These are phyloP conservation scores for Tragelaphus oryx DNA, from an alignment of 2,797 vertebrate species.

Conservation along the genomic window DNA sequence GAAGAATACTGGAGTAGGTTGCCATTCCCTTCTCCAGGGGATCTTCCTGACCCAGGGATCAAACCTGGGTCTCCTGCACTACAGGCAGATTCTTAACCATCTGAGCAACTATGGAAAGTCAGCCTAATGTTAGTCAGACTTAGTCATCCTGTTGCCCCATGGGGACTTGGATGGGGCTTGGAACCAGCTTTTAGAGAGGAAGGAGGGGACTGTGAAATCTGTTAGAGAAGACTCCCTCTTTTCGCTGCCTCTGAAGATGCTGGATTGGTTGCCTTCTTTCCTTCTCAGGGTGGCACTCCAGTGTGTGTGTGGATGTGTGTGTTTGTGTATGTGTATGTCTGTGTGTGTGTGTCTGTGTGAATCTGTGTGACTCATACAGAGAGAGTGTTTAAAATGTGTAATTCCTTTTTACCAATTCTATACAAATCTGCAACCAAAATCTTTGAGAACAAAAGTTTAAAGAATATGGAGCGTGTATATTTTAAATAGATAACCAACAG, in stretches of 20 bases:
- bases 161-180: background rate
- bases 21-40: background rate
- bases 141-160: background rate
- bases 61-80: background rate
- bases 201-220: background rate
- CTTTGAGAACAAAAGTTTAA: background rate
- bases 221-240: background rate
- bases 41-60: background rate
- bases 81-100: background rate
- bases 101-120: background rate
- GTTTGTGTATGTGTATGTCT: too few species aligned
- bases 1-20: background rate
- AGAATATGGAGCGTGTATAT: background rate
- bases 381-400: background rate
- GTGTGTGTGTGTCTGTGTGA: background rate
- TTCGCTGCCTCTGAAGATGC: background rate
- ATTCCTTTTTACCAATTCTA: background rate
- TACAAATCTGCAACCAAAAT: background rate
- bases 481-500: background rate
- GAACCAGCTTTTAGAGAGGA: background rate
- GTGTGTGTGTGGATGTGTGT: background rate
- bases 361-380: background rate
- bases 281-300: background rate
- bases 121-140: background rate
- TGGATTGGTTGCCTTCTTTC: background rate